A percentile compares a stretch with the other conserved stretches of the same genome.
These are phyloP conservation scores for Sorex araneus DNA, from an alignment of 2,113 vertebrate genomes.

Conservation along the genomic window DNA sequence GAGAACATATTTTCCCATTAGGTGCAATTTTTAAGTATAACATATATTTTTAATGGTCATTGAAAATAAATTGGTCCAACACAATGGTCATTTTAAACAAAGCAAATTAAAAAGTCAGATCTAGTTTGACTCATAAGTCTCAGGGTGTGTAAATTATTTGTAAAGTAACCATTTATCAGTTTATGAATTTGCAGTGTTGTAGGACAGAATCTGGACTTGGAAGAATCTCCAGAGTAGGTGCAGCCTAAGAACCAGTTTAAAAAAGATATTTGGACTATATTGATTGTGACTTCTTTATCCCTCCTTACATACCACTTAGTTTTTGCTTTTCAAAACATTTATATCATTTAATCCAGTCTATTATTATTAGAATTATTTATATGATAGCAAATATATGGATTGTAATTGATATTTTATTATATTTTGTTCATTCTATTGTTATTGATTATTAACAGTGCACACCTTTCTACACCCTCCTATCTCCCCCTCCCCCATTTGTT, in stretches of 20 bases:
- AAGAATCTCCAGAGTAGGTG: not conserved
- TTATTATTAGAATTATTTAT: not conserved
- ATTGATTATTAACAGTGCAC: not conserved
- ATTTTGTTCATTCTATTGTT: not conserved
- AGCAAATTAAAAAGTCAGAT: not conserved
- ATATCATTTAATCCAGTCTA: not conserved
- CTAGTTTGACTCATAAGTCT: not conserved
- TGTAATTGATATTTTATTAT: no score
- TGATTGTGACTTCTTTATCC: not conserved
- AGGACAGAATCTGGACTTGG: not conserved
- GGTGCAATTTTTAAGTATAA: not conserved
- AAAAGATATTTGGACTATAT: not conserved
- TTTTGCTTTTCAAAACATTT: constrained; percentile 51
- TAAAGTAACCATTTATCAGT: not conserved
- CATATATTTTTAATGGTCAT: not conserved
- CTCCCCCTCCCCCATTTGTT: no score
- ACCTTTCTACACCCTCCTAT: no score
- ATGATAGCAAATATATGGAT: not conserved
- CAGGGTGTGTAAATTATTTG: not conserved
- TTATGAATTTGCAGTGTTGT: constrained; percentile 6
- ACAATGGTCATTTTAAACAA: not conserved
- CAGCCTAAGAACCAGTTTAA: constrained; percentile 18
- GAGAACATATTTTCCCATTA: not conserved
- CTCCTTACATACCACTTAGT: not conserved
- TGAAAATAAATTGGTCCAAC: constrained; percentile 57